Percentiles rank a stretch among this genome's conserved stretches.
Evolutionary conservation across 2,113 vertebrate genomes (phyloP).

Genomic region (Caloenas nicobarica): DNA sequence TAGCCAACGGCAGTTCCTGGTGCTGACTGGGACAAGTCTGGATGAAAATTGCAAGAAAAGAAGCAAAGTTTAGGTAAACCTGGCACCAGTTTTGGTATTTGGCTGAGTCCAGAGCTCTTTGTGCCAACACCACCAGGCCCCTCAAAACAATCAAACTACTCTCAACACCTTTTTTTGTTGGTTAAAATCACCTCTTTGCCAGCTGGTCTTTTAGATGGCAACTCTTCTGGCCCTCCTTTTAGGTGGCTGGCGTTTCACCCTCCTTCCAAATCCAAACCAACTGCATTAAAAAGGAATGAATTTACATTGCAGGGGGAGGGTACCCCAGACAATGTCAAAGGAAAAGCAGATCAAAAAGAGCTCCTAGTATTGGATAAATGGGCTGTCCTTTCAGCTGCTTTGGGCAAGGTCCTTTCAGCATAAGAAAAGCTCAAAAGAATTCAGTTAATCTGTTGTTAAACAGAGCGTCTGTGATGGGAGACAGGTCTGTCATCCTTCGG

Average conservation of each 20-base stretch:
- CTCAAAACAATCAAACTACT: not conserved
- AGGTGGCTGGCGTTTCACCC: not conserved
- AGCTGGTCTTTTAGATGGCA: not conserved
- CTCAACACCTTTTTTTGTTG: not conserved
- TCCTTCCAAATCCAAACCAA: not conserved
- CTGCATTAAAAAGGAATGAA: slow-evolving; percentile 9
- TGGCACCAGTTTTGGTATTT: not conserved
- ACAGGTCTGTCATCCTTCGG: not conserved
- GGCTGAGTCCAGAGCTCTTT: not conserved
- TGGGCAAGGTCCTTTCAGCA: slow-evolving; percentile 21
- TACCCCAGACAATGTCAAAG: not conserved
- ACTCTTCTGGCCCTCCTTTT: not conserved
- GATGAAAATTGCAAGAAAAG: not conserved
- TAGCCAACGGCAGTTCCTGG: not conserved
- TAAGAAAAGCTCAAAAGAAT: slow-evolving; percentile 53
- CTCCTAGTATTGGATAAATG: not conserved
- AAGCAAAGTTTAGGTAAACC: not conserved
- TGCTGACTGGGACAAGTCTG: not conserved
- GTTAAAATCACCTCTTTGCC: not conserved
- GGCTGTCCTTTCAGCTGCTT: slow-evolving; percentile 29
- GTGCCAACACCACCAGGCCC: not conserved
- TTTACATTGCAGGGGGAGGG: not conserved
- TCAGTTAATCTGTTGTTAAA: slow-evolving; percentile 45
- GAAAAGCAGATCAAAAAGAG: slow-evolving; percentile 24
- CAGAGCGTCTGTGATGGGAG: not conserved